Conservation (phyloP, 2,113 vertebrate genomes). For the Arenaria interpres region DNA sequence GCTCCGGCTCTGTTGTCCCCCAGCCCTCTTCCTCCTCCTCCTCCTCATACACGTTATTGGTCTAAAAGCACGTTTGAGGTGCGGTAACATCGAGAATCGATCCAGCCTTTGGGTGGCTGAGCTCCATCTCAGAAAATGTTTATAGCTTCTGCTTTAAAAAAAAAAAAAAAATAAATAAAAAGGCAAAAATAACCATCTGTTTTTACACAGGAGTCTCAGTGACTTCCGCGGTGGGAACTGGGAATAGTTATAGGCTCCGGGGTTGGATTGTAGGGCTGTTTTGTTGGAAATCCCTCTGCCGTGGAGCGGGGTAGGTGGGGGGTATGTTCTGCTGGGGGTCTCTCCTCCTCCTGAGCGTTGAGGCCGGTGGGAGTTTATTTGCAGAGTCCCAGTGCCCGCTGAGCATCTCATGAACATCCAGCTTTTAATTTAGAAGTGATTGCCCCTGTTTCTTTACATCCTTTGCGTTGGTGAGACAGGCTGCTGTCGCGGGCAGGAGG, state of each 20-base stretch:
- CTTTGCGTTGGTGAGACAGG: no score
- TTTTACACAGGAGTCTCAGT: no score
- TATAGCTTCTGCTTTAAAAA: neutral
- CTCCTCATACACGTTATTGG: rapidly evolving
- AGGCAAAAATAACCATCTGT: neutral
- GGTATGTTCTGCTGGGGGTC: neutral
- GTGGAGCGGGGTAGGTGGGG: neutral
- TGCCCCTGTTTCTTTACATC: neutral
- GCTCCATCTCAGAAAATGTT: neutral
- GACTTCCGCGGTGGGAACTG: neutral
- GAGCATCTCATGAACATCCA: neutral
- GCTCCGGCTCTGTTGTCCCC: neutral
- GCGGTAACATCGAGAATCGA: neutral
- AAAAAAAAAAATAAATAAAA: no score
- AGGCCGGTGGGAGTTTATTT: neutral
- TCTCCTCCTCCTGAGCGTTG: neutral
- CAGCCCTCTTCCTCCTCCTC: neutral
- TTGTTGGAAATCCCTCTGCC: neutral
- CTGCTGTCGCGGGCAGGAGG: neutral
- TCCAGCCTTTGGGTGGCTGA: neutral
- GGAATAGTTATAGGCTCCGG: neutral
- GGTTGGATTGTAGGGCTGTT: neutral
- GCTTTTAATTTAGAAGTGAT: no score
- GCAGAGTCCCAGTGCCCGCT: neutral
- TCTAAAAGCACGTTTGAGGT: neutral